These are phyloP conservation scores for Phymatocera aterrima DNA, from an alignment of 2,888 invertebrate species.

Conservation along the genomic window DNA sequence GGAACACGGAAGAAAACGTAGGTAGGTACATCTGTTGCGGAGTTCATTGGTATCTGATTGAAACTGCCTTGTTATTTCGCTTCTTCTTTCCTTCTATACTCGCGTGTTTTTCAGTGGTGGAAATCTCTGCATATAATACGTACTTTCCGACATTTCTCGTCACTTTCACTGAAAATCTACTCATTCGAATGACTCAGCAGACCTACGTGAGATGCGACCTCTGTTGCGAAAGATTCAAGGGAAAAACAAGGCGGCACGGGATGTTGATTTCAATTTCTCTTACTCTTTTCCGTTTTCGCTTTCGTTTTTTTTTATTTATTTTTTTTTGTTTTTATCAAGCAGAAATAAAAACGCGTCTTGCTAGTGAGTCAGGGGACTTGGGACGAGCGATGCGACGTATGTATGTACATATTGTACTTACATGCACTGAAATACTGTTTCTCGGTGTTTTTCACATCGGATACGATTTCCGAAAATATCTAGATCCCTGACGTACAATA, in stretches of 20 bases:
- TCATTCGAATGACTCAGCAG: constrained; percentile 7
- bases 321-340: not conserved
- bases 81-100: not conserved
- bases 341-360: not conserved
- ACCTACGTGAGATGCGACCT: not conserved
- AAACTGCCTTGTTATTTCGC: not conserved
- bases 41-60: not conserved
- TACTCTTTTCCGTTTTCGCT: too few relatives aligned
- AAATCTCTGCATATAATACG: not conserved
- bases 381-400: not conserved
- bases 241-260: not conserved
- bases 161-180: constrained; percentile 1
- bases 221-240: not conserved
- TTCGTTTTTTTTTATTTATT: too few relatives aligned
- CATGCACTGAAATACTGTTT: not conserved
- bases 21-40: not conserved
- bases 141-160: not conserved
- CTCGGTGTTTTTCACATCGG: not conserved
- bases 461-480: not conserved
- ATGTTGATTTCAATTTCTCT: not conserved
- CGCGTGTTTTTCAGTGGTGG: not conserved
- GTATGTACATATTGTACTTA: not conserved
- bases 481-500: not conserved
- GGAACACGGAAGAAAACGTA: not conserved
- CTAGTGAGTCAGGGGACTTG: not conserved